These are phyloP conservation scores for Parthenolecanium corni DNA, from an alignment of 2,888 invertebrate species.

Conservation along the genomic window DNA sequence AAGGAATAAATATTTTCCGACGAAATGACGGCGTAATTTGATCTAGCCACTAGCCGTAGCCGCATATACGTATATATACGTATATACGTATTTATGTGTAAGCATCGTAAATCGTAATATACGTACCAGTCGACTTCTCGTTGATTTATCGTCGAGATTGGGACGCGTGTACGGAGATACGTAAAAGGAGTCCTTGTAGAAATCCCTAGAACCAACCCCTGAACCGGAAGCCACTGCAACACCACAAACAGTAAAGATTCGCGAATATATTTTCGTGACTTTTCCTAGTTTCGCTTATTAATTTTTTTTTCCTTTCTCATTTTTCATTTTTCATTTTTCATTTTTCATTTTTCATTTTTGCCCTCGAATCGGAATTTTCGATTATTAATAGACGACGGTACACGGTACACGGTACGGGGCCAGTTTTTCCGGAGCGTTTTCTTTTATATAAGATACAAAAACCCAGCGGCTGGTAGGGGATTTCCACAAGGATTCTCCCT, in stretches of 20 bases:
- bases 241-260: slow-evolving; percentile 16
- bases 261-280: neutral
- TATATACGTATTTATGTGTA: too few relatives aligned
- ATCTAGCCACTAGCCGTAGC: too few relatives aligned
- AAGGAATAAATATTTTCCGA: too few relatives aligned
- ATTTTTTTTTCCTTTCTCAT: neutral
- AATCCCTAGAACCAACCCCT: slow-evolving; percentile 69
- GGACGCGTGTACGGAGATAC: slow-evolving; percentile 26
- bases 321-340: neutral
- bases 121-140: slow-evolving; percentile 34
- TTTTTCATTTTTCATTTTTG: neutral
- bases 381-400: neutral
- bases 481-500: slow-evolving; percentile 30
- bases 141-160: slow-evolving; percentile 33
- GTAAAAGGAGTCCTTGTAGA: slow-evolving; percentile 66
- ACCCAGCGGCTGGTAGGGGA: slow-evolving; percentile 27
- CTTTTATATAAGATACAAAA: slow-evolving; percentile 1
- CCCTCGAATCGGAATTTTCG: neutral
- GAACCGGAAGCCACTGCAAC: slow-evolving; percentile 73
- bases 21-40: too few relatives aligned
- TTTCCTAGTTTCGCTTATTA: neutral
- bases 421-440: neutral
- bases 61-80: too few relatives aligned
- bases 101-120: too few relatives aligned
- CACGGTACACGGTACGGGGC: too few relatives aligned